Base-by-base conservation (phyloP, 1,140 invertebrate species). In the Tetranychus cinnabarinus region DNA sequence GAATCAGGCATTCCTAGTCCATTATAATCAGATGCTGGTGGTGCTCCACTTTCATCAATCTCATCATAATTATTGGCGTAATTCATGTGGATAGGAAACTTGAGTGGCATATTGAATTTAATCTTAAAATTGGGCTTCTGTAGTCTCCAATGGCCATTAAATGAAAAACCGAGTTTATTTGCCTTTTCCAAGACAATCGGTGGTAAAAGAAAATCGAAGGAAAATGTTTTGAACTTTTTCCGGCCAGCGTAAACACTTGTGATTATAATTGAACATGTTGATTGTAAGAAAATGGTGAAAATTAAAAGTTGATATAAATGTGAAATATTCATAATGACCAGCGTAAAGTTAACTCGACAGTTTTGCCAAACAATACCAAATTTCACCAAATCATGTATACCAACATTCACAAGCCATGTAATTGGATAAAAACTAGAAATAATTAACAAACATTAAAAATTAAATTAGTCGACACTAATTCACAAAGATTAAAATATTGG, bases 161-260 rank as follows among this genome's bases (percentile, higher is more conserved):
- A 59, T 8, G 58, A 33, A n/a, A 59, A 45, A 6, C n/a, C 15
- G 13, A 59, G 31, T 48, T 59, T 59, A 48, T 59, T 46, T 8
- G 37, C n/a, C 58, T 46, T 45, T 48, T 59, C 39, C 31, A 47
- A 15, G 5, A 47, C 37, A 46, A 59, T 33, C 46, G 58, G 58
- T 48, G 58, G 58, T 13, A 59, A 35, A 33, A 59, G 36, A 45
- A 8, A 59, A 48, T 59, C 58, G 39, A 59, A 59, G 7, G 58
- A 59, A 33, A 46, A 35, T 2, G 58, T 59, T 35, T 59, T 59
- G 58, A 59, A 59, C 36, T 59, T 59, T 37, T 59, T 59, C 0
- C 58, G 10, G 15, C 58, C 58, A 12, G 42, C 58, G 31, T 59
- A 46, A 7, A 59, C 58, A 59, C 58, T 59, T 6, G 58, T 59